Base-by-base conservation (phyloP, 1,140 invertebrate genomes). In the Drosophila auraria region DNA sequence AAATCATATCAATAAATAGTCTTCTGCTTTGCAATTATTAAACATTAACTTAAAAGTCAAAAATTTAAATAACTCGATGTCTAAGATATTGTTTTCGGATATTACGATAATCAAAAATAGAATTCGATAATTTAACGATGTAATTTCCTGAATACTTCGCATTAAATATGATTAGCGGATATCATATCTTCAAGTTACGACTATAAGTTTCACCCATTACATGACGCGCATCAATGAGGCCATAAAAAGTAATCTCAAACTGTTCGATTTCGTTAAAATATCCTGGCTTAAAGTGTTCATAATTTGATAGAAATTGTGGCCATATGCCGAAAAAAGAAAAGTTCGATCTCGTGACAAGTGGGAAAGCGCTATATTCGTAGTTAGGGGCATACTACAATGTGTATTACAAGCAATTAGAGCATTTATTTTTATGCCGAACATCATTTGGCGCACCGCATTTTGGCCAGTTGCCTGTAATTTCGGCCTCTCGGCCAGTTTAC, bases 381-480 rank as follows among this genome's bases (percentile, higher is more conserved):
- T 57, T 57, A 36, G 25, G n/a, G 11, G 50, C 17, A 23, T 14
- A 33, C 50, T 40, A 42, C 53, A 74, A 62, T 78, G 64, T 70
- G 40, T 61, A 62, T 78, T 78, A 51, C 38, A 51, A 53, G 64
- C 63, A 78, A 78, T 78, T 78, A 49, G 64, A 47, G 76, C 65
- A 53, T 78, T 70, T 65, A 77, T 45, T 78, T 78, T 78, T 70
- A 78, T 70, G 75, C 40, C 42, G 27, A 60, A 44, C 64, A 56
- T 61, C 56, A 78, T 78, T 70, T 69, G 58, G 63, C 50, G n/a
- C 33, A 20, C 27, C 50, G 61, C 60, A 51, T 65, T 58, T 57
- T 56, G 49, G 44, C 63, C 74, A 42, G 38, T 50, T 69, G 74
- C 57, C 75, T 71, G 76, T 78, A 78, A 78, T 78, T 78, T 78